A percentile compares a stretch with the other conserved stretches of the same genome.
phyloP scores from a whole-genome alignment of 2,797 vertebrate species.

The Rousettus madagascariensis region DNA sequence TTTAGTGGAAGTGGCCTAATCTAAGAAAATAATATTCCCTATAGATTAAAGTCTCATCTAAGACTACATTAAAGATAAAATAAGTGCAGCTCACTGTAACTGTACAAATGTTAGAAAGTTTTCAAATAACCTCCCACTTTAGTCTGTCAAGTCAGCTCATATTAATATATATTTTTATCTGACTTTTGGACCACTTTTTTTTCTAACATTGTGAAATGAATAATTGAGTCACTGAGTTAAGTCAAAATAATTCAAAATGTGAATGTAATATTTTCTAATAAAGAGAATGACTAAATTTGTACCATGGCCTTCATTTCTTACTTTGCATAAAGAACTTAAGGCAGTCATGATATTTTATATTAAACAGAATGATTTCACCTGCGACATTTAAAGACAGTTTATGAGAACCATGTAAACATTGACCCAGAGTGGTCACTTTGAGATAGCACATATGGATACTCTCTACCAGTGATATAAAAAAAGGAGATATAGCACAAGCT shows the following conservation, averaged over 20 bases:
- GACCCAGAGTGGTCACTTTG: neutral
- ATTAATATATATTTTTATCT: neutral
- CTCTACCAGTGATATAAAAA: neutral
- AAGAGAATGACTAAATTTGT: neutral
- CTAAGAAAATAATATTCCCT: neutral
- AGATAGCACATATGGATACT: neutral
- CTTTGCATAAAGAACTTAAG: neutral
- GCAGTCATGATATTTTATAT: neutral
- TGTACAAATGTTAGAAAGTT: neutral
- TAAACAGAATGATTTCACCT: neutral
- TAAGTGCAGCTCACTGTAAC: neutral
- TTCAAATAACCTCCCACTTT: conserved; percentile 8
- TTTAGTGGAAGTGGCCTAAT: neutral
- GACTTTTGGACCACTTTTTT: neutral
- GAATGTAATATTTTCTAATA: neutral
- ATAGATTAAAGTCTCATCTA: neutral
- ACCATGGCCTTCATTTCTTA: neutral
- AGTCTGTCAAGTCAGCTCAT: neutral
- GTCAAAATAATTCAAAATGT: conserved; percentile 11
- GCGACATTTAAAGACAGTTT: neutral
- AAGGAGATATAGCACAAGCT: neutral
- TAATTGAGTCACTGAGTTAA: neutral
- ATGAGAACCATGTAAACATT: neutral
- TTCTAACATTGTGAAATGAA: neutral
- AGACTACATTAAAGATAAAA: conserved; percentile 22